A percentile compares a stretch with the other conserved stretches of the same genome.
Evolutionary conservation across 2,113 vertebrate genomes (phyloP).

Genomic region (Halcyon malimbica): DNA sequence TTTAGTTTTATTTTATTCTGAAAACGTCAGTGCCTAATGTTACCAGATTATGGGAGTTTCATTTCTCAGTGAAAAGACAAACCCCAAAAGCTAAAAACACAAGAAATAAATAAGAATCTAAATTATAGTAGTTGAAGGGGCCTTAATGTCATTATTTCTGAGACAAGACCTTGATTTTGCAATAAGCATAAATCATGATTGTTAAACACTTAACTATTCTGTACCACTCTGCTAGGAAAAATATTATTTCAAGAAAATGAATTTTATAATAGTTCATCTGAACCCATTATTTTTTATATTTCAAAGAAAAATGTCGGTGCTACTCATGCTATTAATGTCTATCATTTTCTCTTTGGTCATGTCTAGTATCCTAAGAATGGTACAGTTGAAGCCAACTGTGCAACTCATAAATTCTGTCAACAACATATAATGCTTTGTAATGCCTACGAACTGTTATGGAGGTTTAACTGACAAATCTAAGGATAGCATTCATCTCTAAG

Average conservation of each 20-base stretch:
- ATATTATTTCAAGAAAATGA: conserved; percentile 34
- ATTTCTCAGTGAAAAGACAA: conserved; percentile 11
- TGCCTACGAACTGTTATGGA: not conserved
- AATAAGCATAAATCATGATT: conserved; percentile 1
- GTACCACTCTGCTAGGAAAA: not conserved
- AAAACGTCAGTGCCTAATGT: conserved; percentile 3
- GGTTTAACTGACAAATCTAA: conserved; percentile 12
- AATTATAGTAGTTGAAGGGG: not conserved
- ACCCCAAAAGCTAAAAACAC: not conserved
- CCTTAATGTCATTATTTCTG: conserved; percentile 19
- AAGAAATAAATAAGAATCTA: not conserved
- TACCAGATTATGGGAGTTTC: conserved; percentile 1
- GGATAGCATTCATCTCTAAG: not conserved
- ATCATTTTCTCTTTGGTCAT: not conserved
- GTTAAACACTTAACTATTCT: not conserved
- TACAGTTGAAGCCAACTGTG: not conserved
- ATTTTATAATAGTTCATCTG: conserved; percentile 29
- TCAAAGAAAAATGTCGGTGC: not conserved
- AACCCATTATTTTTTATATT: not conserved
- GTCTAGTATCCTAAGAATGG: not conserved
- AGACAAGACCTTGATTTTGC: conserved; percentile 40
- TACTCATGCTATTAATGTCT: not conserved
- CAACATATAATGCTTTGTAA: not conserved
- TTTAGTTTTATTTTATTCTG: conserved; percentile 39
- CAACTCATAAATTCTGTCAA: conserved; percentile 5